Percentiles rank a stretch among this genome's conserved stretches.
These are phyloP conservation scores for Amphibalanus amphitrite DNA, from an alignment of 1,140 invertebrate genomes.

Conservation along the genomic window DNA sequence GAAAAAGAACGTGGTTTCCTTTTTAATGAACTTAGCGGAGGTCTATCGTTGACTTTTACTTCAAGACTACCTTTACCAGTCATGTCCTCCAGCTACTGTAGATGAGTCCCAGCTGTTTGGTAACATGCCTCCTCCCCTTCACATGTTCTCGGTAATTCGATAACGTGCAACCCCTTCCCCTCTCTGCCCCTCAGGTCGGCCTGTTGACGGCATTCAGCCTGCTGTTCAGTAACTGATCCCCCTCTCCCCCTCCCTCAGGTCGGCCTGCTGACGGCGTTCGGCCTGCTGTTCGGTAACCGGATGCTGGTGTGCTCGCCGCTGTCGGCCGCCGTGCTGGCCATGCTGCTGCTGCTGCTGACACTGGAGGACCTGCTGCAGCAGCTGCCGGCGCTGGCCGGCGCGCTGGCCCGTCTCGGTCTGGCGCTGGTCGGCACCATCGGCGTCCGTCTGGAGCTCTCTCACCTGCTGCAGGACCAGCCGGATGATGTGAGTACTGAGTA, in stretches of 20 bases:
- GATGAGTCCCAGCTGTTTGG: too few species aligned
- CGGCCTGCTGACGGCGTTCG: conserved; percentile 25
- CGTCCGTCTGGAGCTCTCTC: conserved; percentile 30
- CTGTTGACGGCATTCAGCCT: too few species aligned
- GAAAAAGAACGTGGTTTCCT: too few species aligned
- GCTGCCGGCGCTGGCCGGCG: conserved; percentile 22
- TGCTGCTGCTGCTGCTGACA: conserved; percentile 25
- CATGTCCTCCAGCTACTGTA: too few species aligned
- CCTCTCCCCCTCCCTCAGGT: conserved; percentile 21
- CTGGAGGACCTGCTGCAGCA: conserved; percentile 24
- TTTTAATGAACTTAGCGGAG: too few species aligned
- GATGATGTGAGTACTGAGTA: conserved; percentile 36
- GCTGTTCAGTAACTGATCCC: too few species aligned
- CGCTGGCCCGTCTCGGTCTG: conserved; percentile 25
- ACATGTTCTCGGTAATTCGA: too few species aligned
- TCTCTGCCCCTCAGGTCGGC: too few species aligned
- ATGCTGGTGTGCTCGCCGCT: conserved; percentile 52
- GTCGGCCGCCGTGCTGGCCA: conserved; percentile 24
- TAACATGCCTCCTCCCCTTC: too few species aligned
- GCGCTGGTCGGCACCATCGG: conserved; percentile 25
- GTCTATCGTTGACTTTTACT: too few species aligned
- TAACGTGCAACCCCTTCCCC: too few species aligned
- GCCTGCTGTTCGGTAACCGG: conserved; percentile 42
- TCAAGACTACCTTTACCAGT: too few species aligned
- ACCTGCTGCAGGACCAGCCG: conserved; percentile 32